A percentile compares a stretch with the other conserved stretches of the same genome.
These are phyloP conservation scores for Cryptoprocta ferox DNA, from an alignment of 2,797 vertebrate genomes.

Conservation along the genomic window DNA sequence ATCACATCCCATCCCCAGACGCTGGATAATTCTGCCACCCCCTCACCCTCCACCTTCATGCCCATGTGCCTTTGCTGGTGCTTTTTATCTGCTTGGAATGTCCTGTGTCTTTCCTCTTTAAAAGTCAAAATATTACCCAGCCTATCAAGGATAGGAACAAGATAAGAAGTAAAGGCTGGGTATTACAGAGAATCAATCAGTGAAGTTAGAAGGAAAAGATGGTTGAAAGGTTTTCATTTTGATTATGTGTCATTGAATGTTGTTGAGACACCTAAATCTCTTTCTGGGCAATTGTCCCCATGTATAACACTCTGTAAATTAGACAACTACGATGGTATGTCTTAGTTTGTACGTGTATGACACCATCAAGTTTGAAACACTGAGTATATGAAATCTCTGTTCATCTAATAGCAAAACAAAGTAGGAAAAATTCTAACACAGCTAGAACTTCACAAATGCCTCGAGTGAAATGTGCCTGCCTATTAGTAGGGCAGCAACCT, in stretches of 20 bases:
- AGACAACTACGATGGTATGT: not conserved
- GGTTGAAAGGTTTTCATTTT: constrained; percentile 46
- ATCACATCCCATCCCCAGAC: not conserved
- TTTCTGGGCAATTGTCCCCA: not conserved
- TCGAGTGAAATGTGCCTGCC: not conserved
- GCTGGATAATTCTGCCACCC: not conserved
- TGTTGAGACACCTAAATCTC: constrained; percentile 27
- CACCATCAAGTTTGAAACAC: not conserved
- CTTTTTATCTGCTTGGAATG: not conserved
- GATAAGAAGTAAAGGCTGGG: not conserved
- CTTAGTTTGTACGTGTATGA: not conserved
- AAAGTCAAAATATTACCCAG: constrained; percentile 44
- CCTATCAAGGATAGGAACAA: constrained; percentile 13
- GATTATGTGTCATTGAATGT: not conserved
- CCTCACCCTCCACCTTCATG: not conserved
- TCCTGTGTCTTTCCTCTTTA: not conserved
- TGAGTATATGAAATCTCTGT: not conserved
- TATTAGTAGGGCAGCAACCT: not conserved
- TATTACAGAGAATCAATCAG: not conserved
- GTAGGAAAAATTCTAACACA: not conserved
- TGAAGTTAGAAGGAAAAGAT: not conserved
- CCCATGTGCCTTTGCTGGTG: not conserved
- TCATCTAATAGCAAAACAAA: not conserved
- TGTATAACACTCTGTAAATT: not conserved
- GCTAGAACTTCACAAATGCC: constrained; percentile 32